Conservation (phyloP, 2,797 vertebrate genomes). For the Urophycis tenuis region DNA sequence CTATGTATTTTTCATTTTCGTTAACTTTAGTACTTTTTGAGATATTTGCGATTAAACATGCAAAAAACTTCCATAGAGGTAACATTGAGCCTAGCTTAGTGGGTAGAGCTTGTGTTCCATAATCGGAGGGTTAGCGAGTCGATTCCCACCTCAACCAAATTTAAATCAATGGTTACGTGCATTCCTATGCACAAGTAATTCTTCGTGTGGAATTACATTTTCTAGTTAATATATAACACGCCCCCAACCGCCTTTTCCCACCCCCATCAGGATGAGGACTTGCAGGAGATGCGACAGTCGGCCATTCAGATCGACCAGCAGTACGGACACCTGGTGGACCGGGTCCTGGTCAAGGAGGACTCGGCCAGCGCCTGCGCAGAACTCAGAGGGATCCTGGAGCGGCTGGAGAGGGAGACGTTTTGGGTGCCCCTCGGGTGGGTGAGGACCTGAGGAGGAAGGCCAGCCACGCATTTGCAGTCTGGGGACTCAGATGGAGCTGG, state of each 20-base stretch:
- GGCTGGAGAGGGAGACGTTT: constrained; percentile 80
- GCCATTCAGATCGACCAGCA: constrained; percentile 86
- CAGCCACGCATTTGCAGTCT: constrained; percentile 15
- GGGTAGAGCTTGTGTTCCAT: no score
- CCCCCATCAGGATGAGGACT: constrained; percentile 79
- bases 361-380: constrained; percentile 79
- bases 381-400: constrained; percentile 77
- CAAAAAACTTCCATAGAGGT: no score
- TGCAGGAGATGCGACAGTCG: constrained; percentile 86
- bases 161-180: no score
- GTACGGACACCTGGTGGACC: constrained; percentile 87
- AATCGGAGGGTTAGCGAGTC: no score
- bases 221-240: no score
- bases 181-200: no score
- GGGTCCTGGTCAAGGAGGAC: constrained; percentile 84
- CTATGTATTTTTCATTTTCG: no score
- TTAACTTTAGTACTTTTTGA: no score
- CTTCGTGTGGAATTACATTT: no score
- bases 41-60: no score
- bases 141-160: no score
- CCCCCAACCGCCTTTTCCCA: not conserved
- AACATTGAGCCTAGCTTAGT: no score
- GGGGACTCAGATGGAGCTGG: constrained; percentile 17
- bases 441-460: constrained; percentile 67
- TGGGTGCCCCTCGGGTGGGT: constrained; percentile 90